Percentiles rank a stretch among this genome's conserved stretches.
Conservation (phyloP, 2,888 invertebrate species). For the Lasioglossum zephyrum region DNA sequence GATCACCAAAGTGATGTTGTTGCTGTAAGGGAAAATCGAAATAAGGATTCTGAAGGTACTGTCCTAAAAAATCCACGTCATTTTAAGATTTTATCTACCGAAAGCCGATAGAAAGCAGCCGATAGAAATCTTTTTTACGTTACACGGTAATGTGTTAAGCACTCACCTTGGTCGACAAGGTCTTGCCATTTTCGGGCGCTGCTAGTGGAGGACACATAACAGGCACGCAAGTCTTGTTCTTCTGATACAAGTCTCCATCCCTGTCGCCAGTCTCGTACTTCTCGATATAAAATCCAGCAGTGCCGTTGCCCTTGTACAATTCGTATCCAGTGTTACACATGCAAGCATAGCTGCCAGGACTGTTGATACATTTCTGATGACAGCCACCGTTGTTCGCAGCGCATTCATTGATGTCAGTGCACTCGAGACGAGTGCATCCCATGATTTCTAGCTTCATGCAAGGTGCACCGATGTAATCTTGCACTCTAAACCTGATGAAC, state of each 20-base stretch:
- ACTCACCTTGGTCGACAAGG: conserved; percentile 90
- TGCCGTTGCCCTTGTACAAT: conserved; percentile 94
- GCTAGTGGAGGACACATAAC: conserved; percentile 93
- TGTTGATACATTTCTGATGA: conserved; percentile 96
- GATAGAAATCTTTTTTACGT: no score
- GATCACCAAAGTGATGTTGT: conserved; percentile 95
- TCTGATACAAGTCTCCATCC: conserved; percentile 94
- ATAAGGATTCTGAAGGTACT: neutral
- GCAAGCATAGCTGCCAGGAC: conserved; percentile 94
- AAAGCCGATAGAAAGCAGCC: no score
- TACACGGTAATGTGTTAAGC: no score
- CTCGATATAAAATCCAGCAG: conserved; percentile 93
- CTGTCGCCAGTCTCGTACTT: conserved; percentile 93
- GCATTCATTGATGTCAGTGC: conserved; percentile 95
- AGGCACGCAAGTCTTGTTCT: conserved; percentile 97
- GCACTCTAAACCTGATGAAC: conserved; percentile 93
- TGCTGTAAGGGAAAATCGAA: conserved; percentile 81
- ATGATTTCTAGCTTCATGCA: conserved; percentile 95
- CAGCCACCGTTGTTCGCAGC: conserved; percentile 94
- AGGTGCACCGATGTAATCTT: conserved; percentile 94
- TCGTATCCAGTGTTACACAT: conserved; percentile 96
- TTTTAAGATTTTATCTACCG: no score
- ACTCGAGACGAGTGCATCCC: conserved; percentile 96
- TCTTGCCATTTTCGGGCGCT: conserved; percentile 93
- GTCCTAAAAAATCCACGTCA: neutral